phyloP scores from a whole-genome alignment of 2,797 vertebrate genomes.

The Orestias chungarensis region DNA sequence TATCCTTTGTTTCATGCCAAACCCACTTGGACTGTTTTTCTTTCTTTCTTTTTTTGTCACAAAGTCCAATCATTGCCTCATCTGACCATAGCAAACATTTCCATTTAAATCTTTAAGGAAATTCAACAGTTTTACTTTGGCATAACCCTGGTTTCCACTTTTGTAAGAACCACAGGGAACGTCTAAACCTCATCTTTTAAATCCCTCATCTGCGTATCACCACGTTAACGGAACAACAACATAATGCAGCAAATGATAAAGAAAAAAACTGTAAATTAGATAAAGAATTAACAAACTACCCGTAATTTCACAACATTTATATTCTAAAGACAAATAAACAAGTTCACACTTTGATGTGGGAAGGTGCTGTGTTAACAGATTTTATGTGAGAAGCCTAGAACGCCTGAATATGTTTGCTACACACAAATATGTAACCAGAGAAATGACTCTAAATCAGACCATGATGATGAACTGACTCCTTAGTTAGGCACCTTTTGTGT shows the following conservation, averaged over 20 bases:
- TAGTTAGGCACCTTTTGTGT: not conserved
- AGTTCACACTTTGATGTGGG: slow-evolving; percentile 6
- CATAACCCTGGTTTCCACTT: not conserved
- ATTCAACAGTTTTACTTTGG: not conserved
- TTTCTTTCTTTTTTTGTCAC: too few species aligned
- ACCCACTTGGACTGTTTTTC: too few species aligned
- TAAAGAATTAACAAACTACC: not conserved
- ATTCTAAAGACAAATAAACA: not conserved
- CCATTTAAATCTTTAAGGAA: not conserved
- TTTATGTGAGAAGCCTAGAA: not conserved
- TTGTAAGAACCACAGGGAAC: not conserved
- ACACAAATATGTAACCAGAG: not conserved
- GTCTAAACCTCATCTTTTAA: not conserved
- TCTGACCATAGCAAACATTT: not conserved
- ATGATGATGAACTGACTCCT: not conserved
- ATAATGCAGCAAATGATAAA: not conserved
- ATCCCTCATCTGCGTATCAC: not conserved
- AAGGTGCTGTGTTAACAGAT: slow-evolving; percentile 1
- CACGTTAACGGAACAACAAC: not conserved
- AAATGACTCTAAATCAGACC: not conserved
- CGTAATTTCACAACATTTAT: not conserved
- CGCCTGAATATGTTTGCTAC: not conserved
- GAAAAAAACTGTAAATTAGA: not conserved
- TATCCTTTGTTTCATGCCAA: not conserved
- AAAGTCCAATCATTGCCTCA: not conserved